Conservation (phyloP, 30 jellyfish, hydroid and myxozoan genomes). For the Aurelia sp. region DNA sequence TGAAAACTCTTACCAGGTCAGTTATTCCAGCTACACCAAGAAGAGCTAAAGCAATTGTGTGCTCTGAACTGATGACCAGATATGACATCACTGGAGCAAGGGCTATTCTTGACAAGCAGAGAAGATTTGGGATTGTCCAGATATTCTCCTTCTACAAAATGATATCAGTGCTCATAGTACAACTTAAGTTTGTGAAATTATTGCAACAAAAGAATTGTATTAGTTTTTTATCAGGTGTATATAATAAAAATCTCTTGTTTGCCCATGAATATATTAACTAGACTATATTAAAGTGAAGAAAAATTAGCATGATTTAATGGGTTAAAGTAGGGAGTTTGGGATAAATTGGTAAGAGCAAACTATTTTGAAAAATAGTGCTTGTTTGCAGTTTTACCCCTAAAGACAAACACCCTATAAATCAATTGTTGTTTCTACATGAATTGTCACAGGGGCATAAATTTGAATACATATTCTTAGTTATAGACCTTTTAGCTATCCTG, state of each 20-base stretch:
- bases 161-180: not conserved
- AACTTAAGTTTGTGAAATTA: not conserved
- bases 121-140: constrained; percentile 84
- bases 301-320: too few species aligned
- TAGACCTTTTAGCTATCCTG: too few species aligned
- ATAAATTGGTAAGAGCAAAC: too few species aligned
- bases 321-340: too few species aligned
- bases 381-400: too few species aligned
- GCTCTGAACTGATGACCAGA: constrained; percentile 61
- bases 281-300: too few species aligned
- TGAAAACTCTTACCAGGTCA: constrained; percentile 74
- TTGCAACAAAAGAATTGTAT: not conserved
- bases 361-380: too few species aligned
- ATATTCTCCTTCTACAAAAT: constrained; percentile 65
- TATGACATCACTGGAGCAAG: constrained; percentile 93
- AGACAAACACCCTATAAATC: too few species aligned
- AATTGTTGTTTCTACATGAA: too few species aligned
- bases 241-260: not conserved
- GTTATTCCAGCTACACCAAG: constrained; percentile 91
- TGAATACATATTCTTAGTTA: too few species aligned
- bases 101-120: constrained; percentile 68
- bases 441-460: too few species aligned
- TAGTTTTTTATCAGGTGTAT: too few species aligned
- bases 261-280: not conserved
- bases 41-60: constrained; percentile 73